Base-by-base conservation (phyloP, 2,113 vertebrate species). In the Abramis brama region DNA sequence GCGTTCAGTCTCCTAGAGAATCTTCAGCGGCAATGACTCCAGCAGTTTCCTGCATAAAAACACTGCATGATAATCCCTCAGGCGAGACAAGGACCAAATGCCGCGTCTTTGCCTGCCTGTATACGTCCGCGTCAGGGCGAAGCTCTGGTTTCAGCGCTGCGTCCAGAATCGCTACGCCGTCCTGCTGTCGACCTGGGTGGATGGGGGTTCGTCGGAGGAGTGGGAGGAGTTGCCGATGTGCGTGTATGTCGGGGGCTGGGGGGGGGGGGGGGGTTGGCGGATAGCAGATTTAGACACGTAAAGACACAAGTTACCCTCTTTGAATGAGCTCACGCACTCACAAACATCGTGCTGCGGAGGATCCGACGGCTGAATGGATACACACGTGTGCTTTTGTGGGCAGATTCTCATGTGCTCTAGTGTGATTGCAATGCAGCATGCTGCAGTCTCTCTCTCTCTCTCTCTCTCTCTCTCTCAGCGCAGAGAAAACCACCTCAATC, bases 351-450 rank as follows among this genome's bases (percentile, higher is more conserved):
- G 79, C 79, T 79, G 84, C 82, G 33, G 82, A 86, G 55, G 78
- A 87, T 83, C 57, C 6, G n/a, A 79, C 17, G 55, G 80, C 47
- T 84, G 74, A 76, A 81, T 70, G 47, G 47, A 80, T 79, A 12
- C 85, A 76, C 33, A 23, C 86, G 36, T 85, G n/a, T 70, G 45
- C 30, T n/a, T 89, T 84, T 89, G 85, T 89, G 85, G 52, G 2
- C 84, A 82, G 86, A 70, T 92, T 89, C 90, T 85, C 86, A 52
- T 91, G 91, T 89, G 88, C 88, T 88, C 91, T 88, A 91, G 95
- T 96, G 86, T 90, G 92, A 85, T 93, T 87, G 62, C 95, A 94
- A 86, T 95, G 96, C 73, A 96, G 96, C 93, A 94, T 95, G 95
- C 94, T 94, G 82, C 95, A 96, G 91, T 94, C 95, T 62, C 94